Base-by-base conservation (phyloP, 2,113 vertebrate species). In the Coregonus clupeaformis region DNA sequence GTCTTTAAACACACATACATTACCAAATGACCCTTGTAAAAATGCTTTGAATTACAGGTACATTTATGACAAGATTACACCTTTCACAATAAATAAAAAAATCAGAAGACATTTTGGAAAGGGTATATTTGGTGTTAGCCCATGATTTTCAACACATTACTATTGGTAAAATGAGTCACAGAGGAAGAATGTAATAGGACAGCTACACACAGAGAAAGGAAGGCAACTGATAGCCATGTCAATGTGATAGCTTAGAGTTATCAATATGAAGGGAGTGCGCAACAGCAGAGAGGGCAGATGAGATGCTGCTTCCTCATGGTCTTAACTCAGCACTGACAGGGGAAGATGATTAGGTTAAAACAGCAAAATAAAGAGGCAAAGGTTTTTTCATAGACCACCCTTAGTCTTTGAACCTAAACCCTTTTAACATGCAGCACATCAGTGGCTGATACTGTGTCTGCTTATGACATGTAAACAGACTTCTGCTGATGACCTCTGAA, bases 201-300 rank as follows among this genome's bases (percentile, higher is more conserved):
- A 78, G 86, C 29, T 77, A 83, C 78, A 52, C 69, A 12, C 63
- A 77, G 68, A 77, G 80, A 77, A 80, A 81, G 76, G 86, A 78
- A 88, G 87, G 90, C 68, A 25, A 78, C 82, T 77, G 86, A 84
- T 82, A 86, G 89, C 85, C 85, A 83, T 22, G 68, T 83, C 80
- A 77, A 73, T 82, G 80, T 79, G 69, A 52, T 62, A 83, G 79
- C 29, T 71, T 72, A 85, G 80, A 89, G 87, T 88, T 83, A 71
- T 85, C 73, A 77, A 81, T 82, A 81, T 80, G 78, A 78, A 78
- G 71, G 65, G 30, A 77, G 86, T 76, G 79, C 59, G 82, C 76
- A 78, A 81, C 74, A 87, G 77, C 77, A 76, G 70, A 85, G 76
- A 76, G 76, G 52, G 74, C 64, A 71, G 85, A 80, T 86, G 36